A percentile compares a stretch with the other conserved stretches of the same genome.
Evolutionary conservation across 2,113 vertebrate genomes (phyloP).

Genomic region (Oncorhynchus mykiss): DNA sequence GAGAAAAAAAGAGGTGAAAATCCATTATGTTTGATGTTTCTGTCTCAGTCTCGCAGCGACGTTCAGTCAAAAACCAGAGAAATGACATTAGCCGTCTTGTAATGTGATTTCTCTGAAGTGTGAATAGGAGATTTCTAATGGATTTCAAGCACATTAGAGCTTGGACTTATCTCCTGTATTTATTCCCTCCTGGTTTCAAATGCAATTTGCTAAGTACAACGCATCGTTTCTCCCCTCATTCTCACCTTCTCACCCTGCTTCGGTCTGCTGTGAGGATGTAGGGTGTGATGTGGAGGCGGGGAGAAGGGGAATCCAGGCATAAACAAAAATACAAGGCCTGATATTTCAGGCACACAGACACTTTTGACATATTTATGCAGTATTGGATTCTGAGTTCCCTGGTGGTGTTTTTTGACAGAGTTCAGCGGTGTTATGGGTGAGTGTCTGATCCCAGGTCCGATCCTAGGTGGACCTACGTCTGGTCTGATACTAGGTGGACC

Average conservation of each 20-base stretch:
- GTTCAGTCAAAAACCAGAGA: constrained; percentile 59
- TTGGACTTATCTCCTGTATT: constrained; percentile 77
- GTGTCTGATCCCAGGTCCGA: too few relatives aligned
- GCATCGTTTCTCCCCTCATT: constrained; percentile 46
- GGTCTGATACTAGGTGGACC: too few relatives aligned
- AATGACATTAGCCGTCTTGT: constrained; percentile 77
- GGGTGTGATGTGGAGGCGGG: constrained; percentile 10
- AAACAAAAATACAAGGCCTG: constrained; percentile 44
- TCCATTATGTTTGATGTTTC: constrained; percentile 80
- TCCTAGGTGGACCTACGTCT: too few relatives aligned
- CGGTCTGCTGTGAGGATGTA: constrained; percentile 40
- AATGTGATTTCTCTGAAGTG: constrained; percentile 77
- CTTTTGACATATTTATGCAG: constrained; percentile 46
- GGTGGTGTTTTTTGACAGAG: neutral
- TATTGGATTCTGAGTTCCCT: constrained; percentile 39
- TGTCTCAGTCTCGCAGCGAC: constrained; percentile 59
- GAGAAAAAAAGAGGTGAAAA: constrained; percentile 46
- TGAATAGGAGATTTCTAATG: constrained; percentile 83
- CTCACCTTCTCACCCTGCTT: constrained; percentile 45
- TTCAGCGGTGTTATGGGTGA: too few relatives aligned
- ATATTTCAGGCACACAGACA: constrained; percentile 33
- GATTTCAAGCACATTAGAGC: constrained; percentile 76
- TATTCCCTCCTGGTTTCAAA: constrained; percentile 76
- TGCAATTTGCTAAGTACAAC: constrained; percentile 75
- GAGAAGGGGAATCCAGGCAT: constrained; percentile 15